Conservation (phyloP, 1,140 invertebrate species). For the Ceratosolen fusciceps region DNA sequence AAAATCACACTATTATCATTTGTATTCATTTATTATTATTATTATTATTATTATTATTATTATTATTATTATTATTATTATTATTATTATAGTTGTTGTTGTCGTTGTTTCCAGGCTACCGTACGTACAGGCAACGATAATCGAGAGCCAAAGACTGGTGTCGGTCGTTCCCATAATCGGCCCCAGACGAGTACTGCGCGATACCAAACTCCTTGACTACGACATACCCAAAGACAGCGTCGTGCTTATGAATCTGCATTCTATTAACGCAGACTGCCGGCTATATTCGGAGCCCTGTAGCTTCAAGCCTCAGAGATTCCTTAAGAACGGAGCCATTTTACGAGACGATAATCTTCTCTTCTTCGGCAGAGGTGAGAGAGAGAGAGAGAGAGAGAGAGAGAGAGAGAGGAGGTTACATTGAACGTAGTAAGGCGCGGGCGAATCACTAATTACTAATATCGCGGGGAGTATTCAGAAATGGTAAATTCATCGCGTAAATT, state of each 20-base stretch:
- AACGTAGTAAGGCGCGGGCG: no score
- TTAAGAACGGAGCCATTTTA: conserved; percentile 65
- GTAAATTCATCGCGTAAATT: no score
- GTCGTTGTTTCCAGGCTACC: conserved; percentile 72
- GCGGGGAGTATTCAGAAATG: no score
- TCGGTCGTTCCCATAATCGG: conserved; percentile 78
- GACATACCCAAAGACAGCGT: conserved; percentile 78
- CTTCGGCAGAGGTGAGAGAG: conserved; percentile 78
- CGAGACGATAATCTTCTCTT: conserved; percentile 74
- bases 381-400: no score
- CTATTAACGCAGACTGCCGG: conserved; percentile 76
- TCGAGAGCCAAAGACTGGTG: conserved; percentile 77
- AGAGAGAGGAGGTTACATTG: no score
- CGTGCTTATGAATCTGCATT: conserved; percentile 76
- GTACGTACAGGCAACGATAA: conserved; percentile 77
- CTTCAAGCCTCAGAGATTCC: conserved; percentile 82
- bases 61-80: no score
- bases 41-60: no score
- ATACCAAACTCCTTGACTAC: conserved; percentile 76
- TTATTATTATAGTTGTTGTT: no score
- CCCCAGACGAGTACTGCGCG: conserved; percentile 75
- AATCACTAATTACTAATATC: no score
- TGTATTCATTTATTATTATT: no score
- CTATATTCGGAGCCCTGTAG: conserved; percentile 78
- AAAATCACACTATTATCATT: no score